Evolutionary conservation across 2,888 invertebrate genomes (phyloP).

Genomic region (Furcula furcula): DNA sequence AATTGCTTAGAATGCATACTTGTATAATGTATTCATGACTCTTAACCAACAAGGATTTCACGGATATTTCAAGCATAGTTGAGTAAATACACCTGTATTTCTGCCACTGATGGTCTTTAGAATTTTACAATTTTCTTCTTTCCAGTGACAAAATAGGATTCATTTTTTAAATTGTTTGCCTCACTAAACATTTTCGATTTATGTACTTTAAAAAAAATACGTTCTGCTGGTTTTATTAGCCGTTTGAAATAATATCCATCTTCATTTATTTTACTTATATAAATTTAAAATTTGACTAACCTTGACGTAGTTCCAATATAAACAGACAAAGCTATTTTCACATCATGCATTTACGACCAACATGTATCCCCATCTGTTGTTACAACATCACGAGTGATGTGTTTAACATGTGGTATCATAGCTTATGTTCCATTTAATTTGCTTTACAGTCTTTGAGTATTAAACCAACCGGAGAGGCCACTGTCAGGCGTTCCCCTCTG

Average conservation of each 20-base stretch:
- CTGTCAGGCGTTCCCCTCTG: no score
- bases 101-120: no score
- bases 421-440: conserved; percentile 1
- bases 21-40: no score
- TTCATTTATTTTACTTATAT: conserved; percentile 9
- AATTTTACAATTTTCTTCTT: no score
- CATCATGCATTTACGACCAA: conserved; percentile 35
- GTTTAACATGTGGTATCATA: conserved; percentile 18
- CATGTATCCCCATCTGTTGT: conserved; percentile 20
- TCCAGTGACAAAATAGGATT: no score
- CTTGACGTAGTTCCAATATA: conserved; percentile 41
- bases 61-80: no score
- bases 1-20: no score
- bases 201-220: background rate
- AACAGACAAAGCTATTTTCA: conserved; percentile 40
- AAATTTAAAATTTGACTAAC: conserved; percentile 28
- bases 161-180: no score
- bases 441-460: background rate
- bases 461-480: no score
- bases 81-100: no score
- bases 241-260: conserved; percentile 1
- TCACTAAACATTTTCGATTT: no score
- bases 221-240: background rate
- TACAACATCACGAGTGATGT: conserved; percentile 9
- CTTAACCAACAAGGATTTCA: no score